Evolutionary conservation across 2,888 invertebrate genomes (phyloP), one percentile per base, ranked within the genome.

Genomic region (Schizaphis graminum): DNA sequence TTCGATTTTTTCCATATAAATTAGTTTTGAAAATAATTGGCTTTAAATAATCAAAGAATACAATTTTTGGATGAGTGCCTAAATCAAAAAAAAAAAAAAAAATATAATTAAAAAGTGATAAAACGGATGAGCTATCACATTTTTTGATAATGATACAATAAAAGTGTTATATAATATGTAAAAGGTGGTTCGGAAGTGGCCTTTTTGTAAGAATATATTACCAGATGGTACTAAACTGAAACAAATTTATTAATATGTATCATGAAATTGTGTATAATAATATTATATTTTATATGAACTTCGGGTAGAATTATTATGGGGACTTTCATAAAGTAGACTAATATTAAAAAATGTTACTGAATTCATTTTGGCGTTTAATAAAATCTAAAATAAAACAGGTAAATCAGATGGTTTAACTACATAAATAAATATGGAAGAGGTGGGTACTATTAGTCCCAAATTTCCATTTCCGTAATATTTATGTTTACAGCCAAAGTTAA

Each of bases 391-490:
- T 44, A 47, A 86, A 86, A 44, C 57, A 44, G 57, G 44, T 57
- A 57, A 91, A 85, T 91, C 85, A 86, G 56, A 86, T 21, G 56
- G 53, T 41, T 35, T 91, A 91, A 53, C 26, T 41, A 5, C 26
- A 53, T 84, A 91, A 91, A 91, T 91, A 86, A 91, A 91, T 1
- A 24, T 24, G n/a, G 56, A 24, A 24, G 77, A 21, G 77, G 21
- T 35, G 41, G 53, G 35, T 56, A 41, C 53, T 26, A 85, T 56
- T 53, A 53, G 91, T 53, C 84, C 13, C 84, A 11, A 53, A 91
- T 10, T 91, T 91, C 53, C 91, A 56, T 91, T 85, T 86, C 24
- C 57, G 13, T 16, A 91, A 47, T 91, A 91, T 91, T 91, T 91
- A 86, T 57, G 91, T 85, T 85, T 26, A 7, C 28, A 56, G 11